These are phyloP conservation scores for Platycheirus albimanus DNA, from an alignment of 2,888 invertebrate genomes.

Conservation along the genomic window DNA sequence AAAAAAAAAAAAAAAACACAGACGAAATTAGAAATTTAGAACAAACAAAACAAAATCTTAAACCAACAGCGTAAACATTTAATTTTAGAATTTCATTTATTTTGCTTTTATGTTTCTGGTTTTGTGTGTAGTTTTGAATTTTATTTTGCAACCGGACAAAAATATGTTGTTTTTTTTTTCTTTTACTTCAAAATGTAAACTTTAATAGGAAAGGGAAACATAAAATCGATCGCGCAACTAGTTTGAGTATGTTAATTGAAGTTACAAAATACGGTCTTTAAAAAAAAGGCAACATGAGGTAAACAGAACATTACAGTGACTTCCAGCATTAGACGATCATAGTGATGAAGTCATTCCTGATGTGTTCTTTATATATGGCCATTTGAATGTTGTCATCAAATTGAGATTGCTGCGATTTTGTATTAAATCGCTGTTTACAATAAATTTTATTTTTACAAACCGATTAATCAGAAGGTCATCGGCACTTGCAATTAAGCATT, in stretches of 20 bases:
- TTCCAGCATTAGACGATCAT: background rate
- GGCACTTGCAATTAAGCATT: background rate
- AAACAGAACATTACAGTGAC: constrained; percentile 40
- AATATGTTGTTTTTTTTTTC: background rate
- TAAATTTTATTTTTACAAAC: background rate
- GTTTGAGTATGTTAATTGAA: constrained; percentile 14
- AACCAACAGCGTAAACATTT: constrained; percentile 65
- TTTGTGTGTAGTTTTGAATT: constrained; percentile 21
- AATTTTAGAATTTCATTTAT: constrained; percentile 61
- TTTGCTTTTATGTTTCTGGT: constrained; percentile 38
- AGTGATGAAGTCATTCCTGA: constrained; percentile 62
- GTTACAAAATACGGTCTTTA: constrained; percentile 9
- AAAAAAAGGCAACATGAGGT: constrained; percentile 26
- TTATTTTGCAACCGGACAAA: constrained; percentile 26
- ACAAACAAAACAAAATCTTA: constrained; percentile 37
- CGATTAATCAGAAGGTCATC: constrained; percentile 10
- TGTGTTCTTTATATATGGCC: constrained; percentile 36
- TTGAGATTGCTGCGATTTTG: constrained; percentile 13
- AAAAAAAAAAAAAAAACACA: background rate
- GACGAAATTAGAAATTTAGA: constrained; percentile 66
- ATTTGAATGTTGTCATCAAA: constrained; percentile 32
- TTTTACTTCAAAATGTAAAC: constrained; percentile 11
- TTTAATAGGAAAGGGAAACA: constrained; percentile 1
- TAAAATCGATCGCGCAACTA: constrained; percentile 17
- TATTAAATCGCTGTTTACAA: constrained; percentile 3